These are phyloP conservation scores for Orthonychiurus folsomi DNA, from an alignment of 2,888 invertebrate species.

Conservation along the genomic window DNA sequence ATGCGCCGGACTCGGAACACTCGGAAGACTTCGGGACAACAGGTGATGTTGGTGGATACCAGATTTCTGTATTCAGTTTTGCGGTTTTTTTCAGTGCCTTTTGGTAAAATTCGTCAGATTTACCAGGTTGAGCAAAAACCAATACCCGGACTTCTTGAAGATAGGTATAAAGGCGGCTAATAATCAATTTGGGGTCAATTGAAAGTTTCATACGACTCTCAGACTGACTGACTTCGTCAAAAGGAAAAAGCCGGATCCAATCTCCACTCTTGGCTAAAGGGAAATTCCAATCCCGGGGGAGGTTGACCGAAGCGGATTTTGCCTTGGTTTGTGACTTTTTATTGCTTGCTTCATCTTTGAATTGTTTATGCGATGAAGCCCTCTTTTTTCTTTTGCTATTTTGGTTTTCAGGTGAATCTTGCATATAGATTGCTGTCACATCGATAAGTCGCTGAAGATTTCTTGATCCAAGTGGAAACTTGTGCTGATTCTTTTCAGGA, in stretches of 20 bases:
- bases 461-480: neutral
- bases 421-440: slow-evolving; percentile 25
- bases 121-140: neutral
- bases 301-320: neutral
- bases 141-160: neutral
- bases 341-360: neutral
- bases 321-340: neutral
- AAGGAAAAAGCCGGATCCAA: slow-evolving; percentile 68
- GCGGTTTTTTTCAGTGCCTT: neutral
- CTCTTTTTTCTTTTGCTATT: no score
- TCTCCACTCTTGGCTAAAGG: slow-evolving; percentile 59
- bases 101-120: neutral
- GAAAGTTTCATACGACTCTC: neutral
- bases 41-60: neutral
- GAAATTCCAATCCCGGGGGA: slow-evolving; percentile 54
- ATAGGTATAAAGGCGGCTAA: neutral
- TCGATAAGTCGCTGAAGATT: slow-evolving; percentile 18
- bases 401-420: no score
- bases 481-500: neutral
- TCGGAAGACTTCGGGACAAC: no score
- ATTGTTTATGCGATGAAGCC: neutral
- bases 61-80: neutral
- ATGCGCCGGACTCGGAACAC: no score
- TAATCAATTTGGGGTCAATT: neutral
- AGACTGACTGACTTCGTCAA: slow-evolving; percentile 36